Percentiles rank a stretch among this genome's conserved stretches.
phyloP scores from a whole-genome alignment of 2,888 invertebrate genomes.

The Drosophila incognita region DNA sequence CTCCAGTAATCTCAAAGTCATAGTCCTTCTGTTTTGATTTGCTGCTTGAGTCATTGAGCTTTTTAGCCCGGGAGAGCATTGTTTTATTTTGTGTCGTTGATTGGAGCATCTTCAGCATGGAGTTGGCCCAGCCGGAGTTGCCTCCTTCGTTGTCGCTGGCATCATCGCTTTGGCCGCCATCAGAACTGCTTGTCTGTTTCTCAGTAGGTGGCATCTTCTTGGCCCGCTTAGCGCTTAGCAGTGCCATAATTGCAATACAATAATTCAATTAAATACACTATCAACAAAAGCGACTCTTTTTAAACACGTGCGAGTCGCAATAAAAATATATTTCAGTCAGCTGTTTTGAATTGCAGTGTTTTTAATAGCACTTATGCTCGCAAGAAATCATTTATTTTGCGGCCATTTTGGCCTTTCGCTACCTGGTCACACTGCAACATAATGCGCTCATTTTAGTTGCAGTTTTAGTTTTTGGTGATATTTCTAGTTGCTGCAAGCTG shows the following conservation, averaged over 20 bases:
- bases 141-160: slow-evolving; percentile 67
- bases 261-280: background rate
- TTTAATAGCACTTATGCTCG: background rate
- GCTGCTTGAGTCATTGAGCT: slow-evolving; percentile 86
- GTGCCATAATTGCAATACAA: slow-evolving; percentile 47
- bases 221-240: slow-evolving; percentile 39
- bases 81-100: slow-evolving; percentile 91
- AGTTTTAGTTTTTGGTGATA: background rate
- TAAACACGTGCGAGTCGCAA: slow-evolving; percentile 41
- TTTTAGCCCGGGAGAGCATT: slow-evolving; percentile 92
- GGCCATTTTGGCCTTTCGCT: background rate
- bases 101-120: slow-evolving; percentile 91
- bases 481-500: background rate
- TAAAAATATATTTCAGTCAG: slow-evolving; percentile 6
- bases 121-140: slow-evolving; percentile 93
- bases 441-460: background rate
- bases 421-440: background rate
- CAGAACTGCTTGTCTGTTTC: slow-evolving; percentile 37
- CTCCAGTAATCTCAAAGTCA: slow-evolving; percentile 90
- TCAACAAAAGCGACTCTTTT: slow-evolving; percentile 27
- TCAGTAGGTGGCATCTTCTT: slow-evolving; percentile 8
- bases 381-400: background rate
- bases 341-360: slow-evolving; percentile 26
- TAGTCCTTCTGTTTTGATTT: slow-evolving; percentile 84
- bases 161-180: slow-evolving; percentile 33